Percentiles rank a stretch among this genome's conserved stretches.
Evolutionary conservation across 2,888 invertebrate species (phyloP).

Genomic region (Eudiplozoon nipponicum): DNA sequence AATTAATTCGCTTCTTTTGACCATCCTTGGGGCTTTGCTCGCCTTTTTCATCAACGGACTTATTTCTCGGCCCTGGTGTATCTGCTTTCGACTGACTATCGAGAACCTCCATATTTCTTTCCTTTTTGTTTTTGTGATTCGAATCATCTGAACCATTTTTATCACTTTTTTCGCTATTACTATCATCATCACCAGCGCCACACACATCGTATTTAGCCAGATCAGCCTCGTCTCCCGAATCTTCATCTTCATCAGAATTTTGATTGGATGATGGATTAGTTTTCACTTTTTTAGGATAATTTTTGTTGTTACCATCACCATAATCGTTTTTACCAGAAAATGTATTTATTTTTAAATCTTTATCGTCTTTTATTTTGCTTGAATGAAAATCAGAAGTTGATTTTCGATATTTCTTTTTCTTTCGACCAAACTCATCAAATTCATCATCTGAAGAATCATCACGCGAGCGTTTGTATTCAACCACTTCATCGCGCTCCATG

Average conservation of each 20-base stretch:
- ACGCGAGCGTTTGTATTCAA: constrained; percentile 60
- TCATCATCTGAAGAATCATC: constrained; percentile 80
- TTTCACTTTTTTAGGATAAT: not conserved
- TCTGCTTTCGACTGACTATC: too few species aligned
- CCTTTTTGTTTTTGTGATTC: too few species aligned
- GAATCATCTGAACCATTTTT: not conserved
- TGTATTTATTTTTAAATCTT: too few species aligned
- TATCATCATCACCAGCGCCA: not conserved
- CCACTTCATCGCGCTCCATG: constrained; percentile 58
- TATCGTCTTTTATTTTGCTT: not conserved
- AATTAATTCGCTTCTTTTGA: too few species aligned
- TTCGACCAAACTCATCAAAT: constrained; percentile 3
- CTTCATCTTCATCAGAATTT: too few species aligned
- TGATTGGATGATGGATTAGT: too few species aligned
- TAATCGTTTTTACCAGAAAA: not conserved
- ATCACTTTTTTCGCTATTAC: not conserved
- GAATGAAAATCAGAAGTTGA: too few species aligned
- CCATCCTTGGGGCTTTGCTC: too few species aligned
- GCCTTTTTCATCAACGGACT: too few species aligned
- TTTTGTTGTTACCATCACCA: not conserved
- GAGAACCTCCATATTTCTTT: too few species aligned
- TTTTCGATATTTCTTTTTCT: not conserved
- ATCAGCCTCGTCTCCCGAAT: not conserved
- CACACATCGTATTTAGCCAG: constrained; percentile 3
- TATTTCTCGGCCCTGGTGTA: too few species aligned